Conservation (phyloP, 2,113 vertebrate genomes). For the Centropus unirufus region DNA sequence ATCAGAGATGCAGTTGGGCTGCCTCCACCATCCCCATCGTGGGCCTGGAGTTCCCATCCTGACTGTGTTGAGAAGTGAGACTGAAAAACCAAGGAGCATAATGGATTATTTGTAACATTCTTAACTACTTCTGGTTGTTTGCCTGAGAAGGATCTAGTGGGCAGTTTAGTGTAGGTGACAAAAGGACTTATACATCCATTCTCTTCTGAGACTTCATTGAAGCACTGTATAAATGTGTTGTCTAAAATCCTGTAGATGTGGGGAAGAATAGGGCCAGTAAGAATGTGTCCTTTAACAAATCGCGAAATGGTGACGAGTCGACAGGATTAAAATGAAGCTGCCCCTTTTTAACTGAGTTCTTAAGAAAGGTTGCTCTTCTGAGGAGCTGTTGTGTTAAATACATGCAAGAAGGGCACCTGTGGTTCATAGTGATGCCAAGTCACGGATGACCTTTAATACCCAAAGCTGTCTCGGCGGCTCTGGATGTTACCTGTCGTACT, state of each 20-base stretch:
- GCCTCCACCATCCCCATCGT: too few relatives aligned
- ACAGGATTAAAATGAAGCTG: neutral
- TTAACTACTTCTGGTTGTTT: neutral
- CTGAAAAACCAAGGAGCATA: neutral
- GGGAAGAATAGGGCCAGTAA: neutral
- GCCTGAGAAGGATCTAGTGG: neutral
- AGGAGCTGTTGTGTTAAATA: neutral
- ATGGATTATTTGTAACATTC: neutral
- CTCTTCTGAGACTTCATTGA: neutral
- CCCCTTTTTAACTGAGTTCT: neutral
- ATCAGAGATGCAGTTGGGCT: too few relatives aligned
- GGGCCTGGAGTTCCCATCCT: neutral
- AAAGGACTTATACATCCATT: fast-evolving
- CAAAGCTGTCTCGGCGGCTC: neutral
- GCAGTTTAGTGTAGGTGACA: neutral
- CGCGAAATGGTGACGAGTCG: neutral
- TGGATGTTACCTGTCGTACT: neutral
- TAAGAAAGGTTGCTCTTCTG: neutral
- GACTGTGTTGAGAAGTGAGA: neutral
- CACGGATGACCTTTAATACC: neutral
- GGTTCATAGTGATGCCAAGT: fast-evolving
- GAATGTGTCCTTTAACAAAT: neutral
- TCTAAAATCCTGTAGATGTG: fast-evolving
- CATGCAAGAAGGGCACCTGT: neutral
- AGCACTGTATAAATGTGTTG: neutral